Evolutionary conservation across 2,797 vertebrate species (phyloP).

Genomic region (Euphonia xanthogaster): DNA sequence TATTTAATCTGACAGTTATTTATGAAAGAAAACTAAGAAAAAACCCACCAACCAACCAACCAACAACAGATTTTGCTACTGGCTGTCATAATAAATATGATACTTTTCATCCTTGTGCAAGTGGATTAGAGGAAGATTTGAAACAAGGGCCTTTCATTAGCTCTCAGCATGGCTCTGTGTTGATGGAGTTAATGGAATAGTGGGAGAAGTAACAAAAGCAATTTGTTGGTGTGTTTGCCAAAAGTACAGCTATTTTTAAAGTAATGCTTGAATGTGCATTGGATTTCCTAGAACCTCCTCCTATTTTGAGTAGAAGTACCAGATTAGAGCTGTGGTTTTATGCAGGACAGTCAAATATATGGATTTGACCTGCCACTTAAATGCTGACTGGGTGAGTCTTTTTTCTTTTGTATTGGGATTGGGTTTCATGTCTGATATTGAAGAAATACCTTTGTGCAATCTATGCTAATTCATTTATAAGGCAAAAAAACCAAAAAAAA

Average conservation of each 20-base stretch:
- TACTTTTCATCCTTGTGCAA: neutral
- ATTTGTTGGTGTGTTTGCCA: neutral
- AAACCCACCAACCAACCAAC: neutral
- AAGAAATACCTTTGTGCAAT: neutral
- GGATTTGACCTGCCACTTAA: neutral
- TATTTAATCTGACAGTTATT: neutral
- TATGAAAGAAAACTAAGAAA: neutral
- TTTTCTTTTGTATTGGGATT: neutral
- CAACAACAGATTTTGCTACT: neutral
- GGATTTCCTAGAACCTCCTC: neutral
- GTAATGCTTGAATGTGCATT: neutral
- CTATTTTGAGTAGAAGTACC: neutral
- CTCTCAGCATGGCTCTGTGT: neutral
- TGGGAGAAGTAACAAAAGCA: neutral
- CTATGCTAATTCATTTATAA: neutral
- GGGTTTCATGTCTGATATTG: neutral
- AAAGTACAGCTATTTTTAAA: conserved; percentile 22
- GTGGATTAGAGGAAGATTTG: neutral
- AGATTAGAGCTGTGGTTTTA: neutral
- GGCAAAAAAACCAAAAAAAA: neutral
- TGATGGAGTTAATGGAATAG: neutral
- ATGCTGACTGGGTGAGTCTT: neutral
- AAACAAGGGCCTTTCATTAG: neutral
- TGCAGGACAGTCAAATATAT: neutral
- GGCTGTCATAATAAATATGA: neutral